Base-by-base conservation (phyloP, 2,113 vertebrate species). In the Microcebus murinus region DNA sequence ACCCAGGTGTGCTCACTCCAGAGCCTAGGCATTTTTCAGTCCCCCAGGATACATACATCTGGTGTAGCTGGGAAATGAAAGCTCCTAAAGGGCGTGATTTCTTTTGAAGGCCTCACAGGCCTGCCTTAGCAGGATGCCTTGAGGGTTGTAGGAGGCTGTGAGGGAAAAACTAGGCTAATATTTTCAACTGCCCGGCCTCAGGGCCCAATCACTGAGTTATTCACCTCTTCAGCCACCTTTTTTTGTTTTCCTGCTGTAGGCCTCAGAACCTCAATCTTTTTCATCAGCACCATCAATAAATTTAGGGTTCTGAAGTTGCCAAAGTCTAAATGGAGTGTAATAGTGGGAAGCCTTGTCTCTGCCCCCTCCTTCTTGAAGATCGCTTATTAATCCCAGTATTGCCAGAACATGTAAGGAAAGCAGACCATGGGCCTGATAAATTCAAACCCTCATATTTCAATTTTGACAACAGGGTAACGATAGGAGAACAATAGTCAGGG, bases 391-490 rank as follows among this genome's bases (percentile, higher is more conserved):
- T 92, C 74, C 42, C 31, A 36, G 3, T 92, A 80, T 80, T 92
- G 31, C 81, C 82, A 61, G 42, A 90, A 84, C 36, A 52, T 87
- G 11, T 68, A 91, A 88, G 65, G 57, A 92, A 95, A 73, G 17
- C 20, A 83, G 74, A 95, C 55, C 4, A 57, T 91, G 29, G 21
- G 39, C 31, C 90, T 87, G 92, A 94, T 76, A 95, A 87, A 87
- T 65, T 90, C 45, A 93, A 91, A 93, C 59, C 36, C 11, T 34
- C 17, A 15, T 92, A 57, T 92, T 80, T 42, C 76, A 74, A 50
- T 93, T 97, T 83, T 94, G 27, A 88, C 21, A 93, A 87, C 48
- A 29, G 13, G 31, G 31, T 83, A 13, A 87, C 3, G 31, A 61
- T 79, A 42, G 90, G 55, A 52, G 57, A 90, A 93, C 4, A 39